A percentile compares a stretch with the other conserved stretches of the same genome.
Evolutionary conservation across 2,888 invertebrate genomes (phyloP).

Genomic region (Chesias legatella): DNA sequence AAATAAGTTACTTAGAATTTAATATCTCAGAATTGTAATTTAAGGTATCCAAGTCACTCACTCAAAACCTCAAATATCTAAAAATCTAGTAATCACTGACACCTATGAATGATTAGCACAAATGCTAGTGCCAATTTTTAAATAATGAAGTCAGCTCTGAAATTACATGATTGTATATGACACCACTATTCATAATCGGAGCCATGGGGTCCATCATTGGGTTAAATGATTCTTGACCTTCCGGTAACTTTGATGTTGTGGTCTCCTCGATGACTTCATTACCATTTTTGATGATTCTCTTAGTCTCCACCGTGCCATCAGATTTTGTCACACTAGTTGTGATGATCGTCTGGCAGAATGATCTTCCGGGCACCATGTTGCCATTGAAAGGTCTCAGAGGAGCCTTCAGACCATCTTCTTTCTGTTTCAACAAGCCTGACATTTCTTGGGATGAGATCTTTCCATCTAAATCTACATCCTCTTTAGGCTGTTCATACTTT

Average conservation of each 20-base stretch:
- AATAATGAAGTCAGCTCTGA: conserved; percentile 59
- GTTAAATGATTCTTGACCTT: conserved; percentile 32
- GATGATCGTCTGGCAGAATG: conserved; percentile 68
- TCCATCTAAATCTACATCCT: conserved; percentile 66
- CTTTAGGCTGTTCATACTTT: conserved; percentile 40
- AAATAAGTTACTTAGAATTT: background rate
- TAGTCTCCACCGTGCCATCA: conserved; percentile 66
- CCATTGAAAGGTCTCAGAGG: conserved; percentile 46
- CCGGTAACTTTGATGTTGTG: conserved; percentile 42
- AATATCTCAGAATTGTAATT: background rate
- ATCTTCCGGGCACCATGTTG: conserved; percentile 52
- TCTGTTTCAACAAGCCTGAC: conserved; percentile 60
- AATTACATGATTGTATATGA: conserved; percentile 44
- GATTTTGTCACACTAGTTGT: conserved; percentile 68
- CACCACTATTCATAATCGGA: conserved; percentile 35
- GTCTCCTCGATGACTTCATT: conserved; percentile 65
- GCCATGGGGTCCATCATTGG: conserved; percentile 44
- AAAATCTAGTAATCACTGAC: conserved; percentile 4
- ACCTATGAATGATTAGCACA: background rate
- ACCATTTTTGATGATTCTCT: conserved; percentile 64
- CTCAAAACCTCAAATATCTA: conserved; percentile 5
- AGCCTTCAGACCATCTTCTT: conserved; percentile 37
- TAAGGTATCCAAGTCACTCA: background rate
- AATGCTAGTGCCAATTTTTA: conserved; percentile 53
- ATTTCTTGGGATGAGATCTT: conserved; percentile 68